Base-by-base conservation (phyloP, 2,888 invertebrate genomes). In the Agrilus cyanescens region DNA sequence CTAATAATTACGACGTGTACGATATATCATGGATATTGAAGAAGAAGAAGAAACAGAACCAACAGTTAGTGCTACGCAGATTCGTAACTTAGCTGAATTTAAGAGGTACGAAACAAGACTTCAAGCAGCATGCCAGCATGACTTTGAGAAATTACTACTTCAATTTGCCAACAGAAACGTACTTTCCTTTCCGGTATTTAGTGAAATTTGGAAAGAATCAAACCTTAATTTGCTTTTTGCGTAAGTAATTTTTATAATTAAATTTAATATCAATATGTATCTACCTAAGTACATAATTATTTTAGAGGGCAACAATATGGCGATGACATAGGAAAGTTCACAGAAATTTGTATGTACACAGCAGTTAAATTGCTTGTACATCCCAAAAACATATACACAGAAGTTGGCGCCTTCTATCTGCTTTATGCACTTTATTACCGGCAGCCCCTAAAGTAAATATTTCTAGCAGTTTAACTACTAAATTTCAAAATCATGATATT, bases 361-460 rank as follows among this genome's bases (percentile, higher is more conserved):
- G 44, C 52, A 4, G 58, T 58, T 40, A 58, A 60, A 44, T 59
- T 52, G 40, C 41, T 62, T 5, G 40, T 57, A 12, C 54, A 47
- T 45, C 52, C 53, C 2, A 46, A 43, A 13, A 56, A 47, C 37
- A 34, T 55, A 32, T 52, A 54, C 38, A 51, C 54, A 5, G 55
- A 57, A 57, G 47, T 58, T 16, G 61, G 60, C 5, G 60, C 60
- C 1, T 46, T 64, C 33, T 63, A 60, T 50, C 41, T 60, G 20
- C 37, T 64, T 7, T 63, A 63, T 47, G 57, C 54, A 5, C 38
- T 64, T 14, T 64, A 60, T 48, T 61, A 59, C 42, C 62, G 61
- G 44, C 63, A 63, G 48, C 62, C 61, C 2, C 32, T 60, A 8
- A 52, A 50, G 61, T 61, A 52, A 55, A 54, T 53, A 18, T 13